Base-by-base conservation (phyloP, 2,113 vertebrate genomes). In the Oncorhynchus tshawytscha region DNA sequence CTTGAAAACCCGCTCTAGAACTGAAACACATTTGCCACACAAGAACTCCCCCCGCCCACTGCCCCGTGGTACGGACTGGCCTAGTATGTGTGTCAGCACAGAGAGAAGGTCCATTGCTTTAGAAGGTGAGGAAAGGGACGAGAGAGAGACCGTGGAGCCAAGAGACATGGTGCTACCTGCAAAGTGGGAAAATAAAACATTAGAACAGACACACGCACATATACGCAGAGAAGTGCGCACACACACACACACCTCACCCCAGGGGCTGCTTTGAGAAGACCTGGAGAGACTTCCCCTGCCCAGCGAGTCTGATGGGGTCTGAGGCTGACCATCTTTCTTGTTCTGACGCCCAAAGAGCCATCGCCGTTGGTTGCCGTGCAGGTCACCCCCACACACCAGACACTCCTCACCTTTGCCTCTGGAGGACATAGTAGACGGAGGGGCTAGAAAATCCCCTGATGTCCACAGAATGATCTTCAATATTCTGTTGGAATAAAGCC, bases 21-120 rank as follows among this genome's bases (percentile, higher is more conserved):
- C 73, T 1, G 87, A 86, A n/a, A 91, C 88, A 4, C 95, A 96
- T 74, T 95, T 95, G 7, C 94, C 91, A 0, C 95, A 96, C 11
- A 95, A 70, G 24, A 95, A 96, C 88, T 96, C 95, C 6, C 87
- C 91, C 2, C 45, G 85, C 0, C 79, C 86, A 0, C 82, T 62
- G 20, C 83, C 87, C 1, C 91, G 83, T 1, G 79, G 65, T 1
- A 95, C 90, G 3, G 89, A 22, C 71, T 85, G 89, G 0, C 93
- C 93, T 57, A 95, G 74, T 16, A 94, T 90, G 71, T 94, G 93
- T 11, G 91, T 92, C 75, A 95, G 80, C 64, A 95, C 86, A 0
- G 89, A 77, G 15, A 91, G 92, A 29, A 92, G 77, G 66, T 94
- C 92, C 24, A 82, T 39, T 6, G 72, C 82, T 84, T 91, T 91